Conservation (phyloP, 2,888 invertebrate genomes). For the Tipula unca region DNA sequence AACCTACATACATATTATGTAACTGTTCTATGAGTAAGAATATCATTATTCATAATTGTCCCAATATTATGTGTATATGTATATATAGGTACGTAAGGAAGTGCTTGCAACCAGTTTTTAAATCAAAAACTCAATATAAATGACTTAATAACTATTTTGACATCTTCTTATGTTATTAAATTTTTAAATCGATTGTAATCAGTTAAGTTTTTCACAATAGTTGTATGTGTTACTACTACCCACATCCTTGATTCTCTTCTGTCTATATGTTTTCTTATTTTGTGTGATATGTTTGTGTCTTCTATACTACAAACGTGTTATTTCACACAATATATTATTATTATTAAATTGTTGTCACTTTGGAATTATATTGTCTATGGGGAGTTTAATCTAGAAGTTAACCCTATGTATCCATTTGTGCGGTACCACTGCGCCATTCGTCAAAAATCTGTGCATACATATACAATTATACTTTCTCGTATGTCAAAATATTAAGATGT, state of each 20-base stretch:
- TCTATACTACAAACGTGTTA: background rate
- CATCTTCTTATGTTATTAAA: background rate
- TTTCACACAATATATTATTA: background rate
- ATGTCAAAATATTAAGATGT: background rate
- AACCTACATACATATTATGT: background rate
- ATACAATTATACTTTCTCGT: background rate
- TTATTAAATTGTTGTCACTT: background rate
- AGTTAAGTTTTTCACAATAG: background rate
- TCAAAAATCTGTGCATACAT: background rate
- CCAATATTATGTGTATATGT: no score
- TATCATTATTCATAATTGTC: background rate
- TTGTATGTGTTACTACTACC: background rate
- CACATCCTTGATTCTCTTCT: background rate
- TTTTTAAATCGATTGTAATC: background rate
- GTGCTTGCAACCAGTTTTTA: background rate
- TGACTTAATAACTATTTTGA: background rate
- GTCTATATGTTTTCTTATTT: background rate
- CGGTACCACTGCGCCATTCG: no score
- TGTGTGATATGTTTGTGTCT: no score
- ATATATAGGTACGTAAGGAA: background rate
- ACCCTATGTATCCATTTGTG: no score
- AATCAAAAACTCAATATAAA: constrained; percentile 8
- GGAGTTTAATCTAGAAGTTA: background rate
- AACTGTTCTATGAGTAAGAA: constrained; percentile 14
- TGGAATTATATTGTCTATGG: background rate